Evolutionary conservation across 2,888 invertebrate species (phyloP), one percentile per base, ranked within the genome.

Genomic region (Dendrolimus houi): DNA sequence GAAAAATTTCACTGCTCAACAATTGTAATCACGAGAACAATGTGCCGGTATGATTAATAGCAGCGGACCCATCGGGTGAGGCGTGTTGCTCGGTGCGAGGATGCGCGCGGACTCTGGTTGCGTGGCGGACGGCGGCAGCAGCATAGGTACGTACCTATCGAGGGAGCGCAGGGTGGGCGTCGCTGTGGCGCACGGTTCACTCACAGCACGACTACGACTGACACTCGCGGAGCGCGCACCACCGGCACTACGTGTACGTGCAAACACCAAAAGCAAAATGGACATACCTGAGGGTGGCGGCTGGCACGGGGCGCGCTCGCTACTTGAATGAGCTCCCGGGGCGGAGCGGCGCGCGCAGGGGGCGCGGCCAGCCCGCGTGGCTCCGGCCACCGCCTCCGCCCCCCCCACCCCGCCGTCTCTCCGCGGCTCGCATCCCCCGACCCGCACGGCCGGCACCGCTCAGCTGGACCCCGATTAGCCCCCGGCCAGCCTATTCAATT

Each of bases 301-400:
- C 90, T 85, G 87, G 83, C 74, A 85, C 85, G 77, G 85, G 83
- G 83, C 85, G 85, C 86, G 85, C 85, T 86, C 81, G 86, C 85
- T 83, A 89, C 89, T 87, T 88, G 89, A 90, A 87, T 91, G 90
- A 88, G 88, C 70, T 74, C 74, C 81, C 73, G 73, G 79, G 74
- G 91, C 92, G 86, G 80, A 67, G 85, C 92, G 92, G 92, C 92
- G 91, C 92, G 92, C 91, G 90, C 88, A 87, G 86, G 91, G 91
- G 90, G 93, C 93, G 93, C 93, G 93, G 86, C 88, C 77, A 88
- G 88, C 85, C 89, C 83, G 88, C 89, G 88, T 87, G 88, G 87
- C 88, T 91, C 91, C 91, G 75, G 85, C 80, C 76, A 79, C 80
- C 76, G 81, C 71, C 77, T 77, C 65, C 72, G 40, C 62, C 69